A percentile compares a stretch with the other conserved stretches of the same genome.
phyloP scores from a whole-genome alignment of 2,797 vertebrate genomes.

The Chlorospingus flavigularis region DNA sequence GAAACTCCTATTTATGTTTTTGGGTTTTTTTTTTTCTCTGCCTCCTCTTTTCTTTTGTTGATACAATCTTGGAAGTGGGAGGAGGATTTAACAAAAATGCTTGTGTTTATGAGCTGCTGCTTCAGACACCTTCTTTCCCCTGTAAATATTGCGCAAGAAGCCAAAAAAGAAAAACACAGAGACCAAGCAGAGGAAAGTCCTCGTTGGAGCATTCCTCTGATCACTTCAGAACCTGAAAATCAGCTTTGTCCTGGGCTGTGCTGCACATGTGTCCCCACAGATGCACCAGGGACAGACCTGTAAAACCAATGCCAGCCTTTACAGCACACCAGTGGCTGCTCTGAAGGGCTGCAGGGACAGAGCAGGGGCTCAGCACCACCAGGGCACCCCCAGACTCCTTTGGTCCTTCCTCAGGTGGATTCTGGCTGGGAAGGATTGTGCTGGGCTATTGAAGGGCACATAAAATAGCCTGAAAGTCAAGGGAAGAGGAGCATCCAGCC shows the following conservation, averaged over 20 bases:
- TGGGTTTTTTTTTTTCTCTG: background rate
- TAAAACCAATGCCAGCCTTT: background rate
- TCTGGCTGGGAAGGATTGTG: background rate
- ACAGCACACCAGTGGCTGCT: background rate
- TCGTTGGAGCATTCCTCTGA: background rate
- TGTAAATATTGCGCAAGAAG: constrained; percentile 4
- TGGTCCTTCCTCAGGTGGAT: background rate
- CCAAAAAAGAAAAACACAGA: background rate
- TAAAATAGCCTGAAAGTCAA: background rate
- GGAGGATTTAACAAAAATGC: constrained; percentile 43
- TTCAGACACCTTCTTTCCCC: constrained; percentile 5
- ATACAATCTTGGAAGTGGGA: constrained; percentile 47
- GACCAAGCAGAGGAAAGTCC: background rate
- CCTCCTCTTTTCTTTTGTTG: constrained; percentile 49
- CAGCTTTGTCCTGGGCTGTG: background rate
- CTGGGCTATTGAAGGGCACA: fast-evolving
- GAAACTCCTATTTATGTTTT: constrained; percentile 14
- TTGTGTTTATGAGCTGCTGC: constrained; percentile 5
- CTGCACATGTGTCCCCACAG: background rate
- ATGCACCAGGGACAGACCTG: background rate
- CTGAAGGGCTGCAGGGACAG: background rate
- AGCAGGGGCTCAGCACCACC: background rate
- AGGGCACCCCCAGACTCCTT: background rate
- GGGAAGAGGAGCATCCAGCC: background rate
- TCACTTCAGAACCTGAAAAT: background rate